Evolutionary conservation across 2,888 invertebrate genomes (phyloP).

Genomic region (Clusia tigrina): DNA sequence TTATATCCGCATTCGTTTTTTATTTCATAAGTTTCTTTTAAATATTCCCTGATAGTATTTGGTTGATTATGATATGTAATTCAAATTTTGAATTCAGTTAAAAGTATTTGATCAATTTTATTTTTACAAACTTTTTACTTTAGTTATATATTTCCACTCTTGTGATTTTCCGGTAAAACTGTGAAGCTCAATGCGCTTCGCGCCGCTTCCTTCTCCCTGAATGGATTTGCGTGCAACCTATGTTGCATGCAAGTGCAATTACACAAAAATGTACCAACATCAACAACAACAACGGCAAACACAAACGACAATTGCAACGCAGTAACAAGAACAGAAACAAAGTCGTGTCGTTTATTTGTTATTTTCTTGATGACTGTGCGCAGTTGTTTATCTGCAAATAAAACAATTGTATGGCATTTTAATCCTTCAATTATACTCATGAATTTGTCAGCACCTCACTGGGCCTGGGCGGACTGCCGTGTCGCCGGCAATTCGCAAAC

Average conservation of each 20-base stretch:
- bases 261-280: neutral
- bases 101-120: no score
- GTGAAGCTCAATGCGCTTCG: no score
- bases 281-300: neutral
- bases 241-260: conserved; percentile 6
- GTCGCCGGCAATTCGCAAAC: conserved; percentile 12
- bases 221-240: neutral
- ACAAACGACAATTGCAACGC: neutral
- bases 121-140: no score
- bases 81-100: no score
- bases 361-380: conserved; percentile 1
- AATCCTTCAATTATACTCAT: conserved; percentile 38
- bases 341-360: neutral
- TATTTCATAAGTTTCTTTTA: no score
- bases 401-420: conserved; percentile 39
- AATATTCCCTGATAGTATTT: no score
- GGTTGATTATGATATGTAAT: no score
- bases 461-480: conserved; percentile 5
- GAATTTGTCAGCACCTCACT: conserved; percentile 30
- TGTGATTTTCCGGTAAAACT: no score
- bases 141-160: no score
- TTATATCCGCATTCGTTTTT: no score
- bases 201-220: no score
- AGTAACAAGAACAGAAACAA: neutral
- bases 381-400: conserved; percentile 34